phyloP scores from a whole-genome alignment of 2,797 vertebrate species.

The Lateolabrax maculatus region DNA sequence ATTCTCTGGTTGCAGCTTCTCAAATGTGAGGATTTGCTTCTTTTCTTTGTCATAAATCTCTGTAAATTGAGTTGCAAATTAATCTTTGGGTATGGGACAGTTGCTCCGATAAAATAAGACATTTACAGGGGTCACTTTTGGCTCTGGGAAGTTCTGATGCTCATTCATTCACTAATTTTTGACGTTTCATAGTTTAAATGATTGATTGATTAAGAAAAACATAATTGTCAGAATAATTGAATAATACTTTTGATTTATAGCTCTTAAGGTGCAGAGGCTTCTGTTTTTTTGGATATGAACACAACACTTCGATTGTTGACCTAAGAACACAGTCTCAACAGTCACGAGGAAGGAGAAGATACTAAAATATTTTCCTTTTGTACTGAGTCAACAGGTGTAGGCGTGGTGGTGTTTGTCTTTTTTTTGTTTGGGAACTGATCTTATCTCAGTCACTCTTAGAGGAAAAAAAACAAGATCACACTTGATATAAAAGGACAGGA shows the following conservation, averaged over 20 bases:
- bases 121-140: background rate
- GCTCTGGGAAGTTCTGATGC: background rate
- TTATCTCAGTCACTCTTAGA: slow-evolving; percentile 33
- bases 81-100: background rate
- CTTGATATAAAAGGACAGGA: slow-evolving; percentile 23
- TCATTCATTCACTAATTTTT: background rate
- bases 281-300: background rate
- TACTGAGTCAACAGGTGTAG: slow-evolving; percentile 9
- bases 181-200: too few species aligned
- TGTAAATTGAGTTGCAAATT: background rate
- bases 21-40: background rate
- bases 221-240: background rate
- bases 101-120: background rate
- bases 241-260: background rate
- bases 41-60: background rate
- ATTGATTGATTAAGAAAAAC: background rate
- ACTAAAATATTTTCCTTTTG: background rate
- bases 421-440: slow-evolving; percentile 25
- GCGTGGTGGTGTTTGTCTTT: slow-evolving; percentile 14
- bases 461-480: slow-evolving; percentile 7
- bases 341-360: background rate
- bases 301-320: background rate
- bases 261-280: background rate
- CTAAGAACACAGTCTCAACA: background rate
- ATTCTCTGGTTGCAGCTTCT: background rate